Percentiles rank a stretch among this genome's conserved stretches.
Conservation (phyloP, 2,113 vertebrate genomes). For the Trachemys scripta region DNA sequence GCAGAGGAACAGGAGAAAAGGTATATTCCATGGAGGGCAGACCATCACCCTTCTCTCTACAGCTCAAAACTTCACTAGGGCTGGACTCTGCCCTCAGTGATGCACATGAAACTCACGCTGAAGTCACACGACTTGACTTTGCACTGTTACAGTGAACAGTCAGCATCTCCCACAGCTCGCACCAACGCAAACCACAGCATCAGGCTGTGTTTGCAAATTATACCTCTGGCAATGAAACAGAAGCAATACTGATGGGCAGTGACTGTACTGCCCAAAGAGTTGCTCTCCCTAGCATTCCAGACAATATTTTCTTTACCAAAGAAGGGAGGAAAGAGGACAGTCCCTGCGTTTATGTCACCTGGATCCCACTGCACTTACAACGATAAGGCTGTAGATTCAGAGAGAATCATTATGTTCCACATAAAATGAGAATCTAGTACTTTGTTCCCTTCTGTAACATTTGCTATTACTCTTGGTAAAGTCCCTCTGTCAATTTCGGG, state of each 20-base stretch:
- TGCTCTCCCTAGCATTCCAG: neutral
- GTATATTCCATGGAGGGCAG: neutral
- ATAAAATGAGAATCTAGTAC: neutral
- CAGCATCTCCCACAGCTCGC: neutral
- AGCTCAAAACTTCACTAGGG: neutral
- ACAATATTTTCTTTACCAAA: neutral
- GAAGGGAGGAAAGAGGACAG: neutral
- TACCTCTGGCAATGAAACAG: neutral
- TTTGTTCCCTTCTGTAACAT: neutral
- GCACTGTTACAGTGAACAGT: neutral
- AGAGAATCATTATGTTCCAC: neutral
- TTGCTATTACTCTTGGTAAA: neutral
- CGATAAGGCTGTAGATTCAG: neutral
- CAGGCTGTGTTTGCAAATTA: neutral
- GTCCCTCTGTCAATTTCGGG: neutral
- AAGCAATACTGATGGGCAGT: accelerated
- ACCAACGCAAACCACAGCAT: accelerated
- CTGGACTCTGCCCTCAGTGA: neutral
- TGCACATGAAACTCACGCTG: neutral
- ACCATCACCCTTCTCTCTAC: accelerated
- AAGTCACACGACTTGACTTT: neutral
- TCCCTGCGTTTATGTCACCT: neutral
- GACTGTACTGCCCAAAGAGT: neutral
- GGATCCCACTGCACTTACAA: neutral
- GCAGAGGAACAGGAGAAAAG: neutral